Base-by-base conservation (phyloP, 2,888 invertebrate species). In the Parochlus steinenii region DNA sequence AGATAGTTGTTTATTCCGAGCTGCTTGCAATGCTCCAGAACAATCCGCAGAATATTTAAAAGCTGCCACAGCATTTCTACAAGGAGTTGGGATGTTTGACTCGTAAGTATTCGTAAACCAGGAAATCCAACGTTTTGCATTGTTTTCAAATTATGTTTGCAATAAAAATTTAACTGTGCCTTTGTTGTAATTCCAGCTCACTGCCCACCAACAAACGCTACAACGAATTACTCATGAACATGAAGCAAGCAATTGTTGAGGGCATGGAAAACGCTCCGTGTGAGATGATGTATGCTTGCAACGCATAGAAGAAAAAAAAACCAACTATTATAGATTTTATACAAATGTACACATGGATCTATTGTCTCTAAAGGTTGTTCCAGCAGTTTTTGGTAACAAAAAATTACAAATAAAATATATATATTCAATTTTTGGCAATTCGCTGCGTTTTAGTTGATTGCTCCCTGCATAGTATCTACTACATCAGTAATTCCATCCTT, bases 31-130 rank as follows among this genome's bases (percentile, higher is more conserved):
- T 48, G 69, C 71, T 43, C 83, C 83, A 0, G 59, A 65, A 28
- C 70, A 74, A 39, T 79, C 83, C 6, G 69, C 67, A 37, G 67
- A 77, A 42, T 86, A 86, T 53, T 65, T 74, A 3, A 71, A 74
- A 3, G 85, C 81, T 1, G 79, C 75, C n/a, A 78, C 79, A 43
- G 68, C 82, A 42, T 53, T 85, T 8, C 48, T 83, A 37, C 75
- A 78, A 48, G 71, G 75, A 30, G 67, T 74, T 12, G 74, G 74
- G 48, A 58, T 78, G 40, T 61, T 79, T 43, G 64, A 71, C 47
- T 70, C 69, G 71, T 79, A 64, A 50, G 42, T 36, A 10, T n/a
- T 32, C 8, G 33, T 28, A 16, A 28, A 7, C 18, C 2, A 11
- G 10, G 28, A 3, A 30, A 30, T 17, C 11, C n/a, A 16, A 17